A percentile compares a stretch with the other conserved stretches of the same genome.
phyloP scores from a whole-genome alignment of 2,113 vertebrate species.

The Limanda limanda region DNA sequence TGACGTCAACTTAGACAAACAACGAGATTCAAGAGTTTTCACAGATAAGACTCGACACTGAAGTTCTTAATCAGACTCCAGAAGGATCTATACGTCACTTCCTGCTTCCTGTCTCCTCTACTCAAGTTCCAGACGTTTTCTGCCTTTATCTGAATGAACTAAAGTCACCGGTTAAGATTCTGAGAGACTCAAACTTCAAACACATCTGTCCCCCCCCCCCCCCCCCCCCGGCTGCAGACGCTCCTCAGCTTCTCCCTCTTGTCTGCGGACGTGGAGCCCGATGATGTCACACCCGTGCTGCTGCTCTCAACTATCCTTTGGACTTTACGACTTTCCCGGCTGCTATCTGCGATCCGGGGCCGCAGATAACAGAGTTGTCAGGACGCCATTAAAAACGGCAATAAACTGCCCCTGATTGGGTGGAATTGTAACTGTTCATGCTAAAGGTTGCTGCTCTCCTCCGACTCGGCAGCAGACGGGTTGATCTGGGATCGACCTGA shows the following conservation, averaged over 20 bases:
- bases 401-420: constrained; percentile 43
- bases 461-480: constrained; percentile 35
- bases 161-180: no score
- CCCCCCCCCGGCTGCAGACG: not conserved
- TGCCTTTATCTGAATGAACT: constrained; percentile 8
- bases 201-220: not conserved
- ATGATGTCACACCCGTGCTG: constrained; percentile 14
- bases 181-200: constrained; percentile 15
- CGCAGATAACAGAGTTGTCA: constrained; percentile 56
- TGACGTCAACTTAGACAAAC: no score
- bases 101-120: no score
- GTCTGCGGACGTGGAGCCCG: constrained; percentile 10
- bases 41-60: no score
- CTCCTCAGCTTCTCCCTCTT: not conserved
- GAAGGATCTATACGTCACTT: no score
- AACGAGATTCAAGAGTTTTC: no score
- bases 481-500: constrained; percentile 58
- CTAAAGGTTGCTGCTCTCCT: constrained; percentile 62
- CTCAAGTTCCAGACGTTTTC: no score
- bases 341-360: constrained; percentile 29
- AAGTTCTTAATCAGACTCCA: no score
- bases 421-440: constrained; percentile 39
- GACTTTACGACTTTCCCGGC: constrained; percentile 49
- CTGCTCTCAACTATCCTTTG: constrained; percentile 51
- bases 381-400: constrained; percentile 46